Evolutionary conservation across 2,888 invertebrate genomes (phyloP).

Genomic region (Pristionchus exspectatus): DNA sequence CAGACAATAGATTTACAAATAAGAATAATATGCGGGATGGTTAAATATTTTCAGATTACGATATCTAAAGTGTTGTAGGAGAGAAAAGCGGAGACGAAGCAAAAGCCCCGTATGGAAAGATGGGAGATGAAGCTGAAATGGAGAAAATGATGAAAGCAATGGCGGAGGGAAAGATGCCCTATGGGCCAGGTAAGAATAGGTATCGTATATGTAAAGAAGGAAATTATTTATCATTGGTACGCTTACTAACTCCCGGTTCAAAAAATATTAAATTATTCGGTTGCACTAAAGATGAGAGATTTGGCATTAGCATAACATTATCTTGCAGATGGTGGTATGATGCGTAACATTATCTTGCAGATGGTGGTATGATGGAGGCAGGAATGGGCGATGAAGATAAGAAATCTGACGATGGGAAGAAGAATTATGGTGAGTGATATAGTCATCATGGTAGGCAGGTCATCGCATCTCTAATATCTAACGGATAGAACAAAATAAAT

Average conservation of each 20-base stretch:
- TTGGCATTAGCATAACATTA: too few relatives aligned
- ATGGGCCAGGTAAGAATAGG: background rate
- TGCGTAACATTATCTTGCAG: background rate
- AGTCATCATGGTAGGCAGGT: background rate
- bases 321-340: slow-evolving; percentile 2
- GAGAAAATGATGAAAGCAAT: slow-evolving; percentile 29
- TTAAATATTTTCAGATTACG: background rate
- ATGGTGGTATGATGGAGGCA: background rate
- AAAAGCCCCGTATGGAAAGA: slow-evolving; percentile 22
- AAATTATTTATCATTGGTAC: too few relatives aligned
- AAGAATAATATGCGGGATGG: background rate
- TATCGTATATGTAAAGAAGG: too few relatives aligned
- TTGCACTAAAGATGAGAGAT: too few relatives aligned
- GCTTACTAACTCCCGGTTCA: too few relatives aligned
- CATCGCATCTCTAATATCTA: too few relatives aligned
- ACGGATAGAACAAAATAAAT: too few relatives aligned
- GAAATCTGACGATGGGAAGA: background rate
- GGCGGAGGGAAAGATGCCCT: slow-evolving; percentile 19
- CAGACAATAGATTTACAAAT: too few relatives aligned
- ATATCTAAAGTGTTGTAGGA: background rate
- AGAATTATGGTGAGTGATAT: slow-evolving; percentile 4
- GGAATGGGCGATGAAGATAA: background rate
- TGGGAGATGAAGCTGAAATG: slow-evolving; percentile 18
- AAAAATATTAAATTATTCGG: too few relatives aligned
- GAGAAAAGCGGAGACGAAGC: background rate